Conservation (phyloP, 2,113 vertebrate species). For the Calidris pugnax region DNA sequence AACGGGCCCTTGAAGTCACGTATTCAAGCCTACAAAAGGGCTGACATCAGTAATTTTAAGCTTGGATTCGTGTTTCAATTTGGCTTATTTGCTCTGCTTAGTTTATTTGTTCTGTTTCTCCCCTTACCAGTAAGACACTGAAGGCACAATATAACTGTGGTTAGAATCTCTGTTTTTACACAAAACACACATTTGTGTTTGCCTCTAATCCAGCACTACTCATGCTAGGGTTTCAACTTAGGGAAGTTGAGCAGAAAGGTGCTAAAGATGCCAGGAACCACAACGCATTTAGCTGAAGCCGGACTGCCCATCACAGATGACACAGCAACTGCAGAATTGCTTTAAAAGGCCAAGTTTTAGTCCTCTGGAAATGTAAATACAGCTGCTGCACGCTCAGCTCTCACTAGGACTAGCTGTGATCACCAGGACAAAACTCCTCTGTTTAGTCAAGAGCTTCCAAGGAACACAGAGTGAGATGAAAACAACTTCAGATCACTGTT, state of each 20-base stretch:
- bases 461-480: background rate
- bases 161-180: background rate
- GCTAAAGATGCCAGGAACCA: background rate
- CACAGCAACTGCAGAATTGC: background rate
- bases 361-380: background rate
- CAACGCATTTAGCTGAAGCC: background rate
- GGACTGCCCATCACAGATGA: background rate
- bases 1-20: background rate
- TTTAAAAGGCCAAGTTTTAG: background rate
- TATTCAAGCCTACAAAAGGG: background rate
- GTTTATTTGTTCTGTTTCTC: background rate
- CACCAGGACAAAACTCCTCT: background rate
- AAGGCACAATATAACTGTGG: background rate
- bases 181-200: background rate
- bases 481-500: background rate
- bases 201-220: background rate
- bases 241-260: background rate
- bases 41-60: background rate
- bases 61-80: background rate
- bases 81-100: background rate
- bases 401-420: background rate
- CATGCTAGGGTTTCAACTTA: background rate
- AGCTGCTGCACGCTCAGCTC: background rate
- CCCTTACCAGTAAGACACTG: background rate
- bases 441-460: background rate